phyloP scores from a whole-genome alignment of 2,797 vertebrate species.

The Malacoraja senta region DNA sequence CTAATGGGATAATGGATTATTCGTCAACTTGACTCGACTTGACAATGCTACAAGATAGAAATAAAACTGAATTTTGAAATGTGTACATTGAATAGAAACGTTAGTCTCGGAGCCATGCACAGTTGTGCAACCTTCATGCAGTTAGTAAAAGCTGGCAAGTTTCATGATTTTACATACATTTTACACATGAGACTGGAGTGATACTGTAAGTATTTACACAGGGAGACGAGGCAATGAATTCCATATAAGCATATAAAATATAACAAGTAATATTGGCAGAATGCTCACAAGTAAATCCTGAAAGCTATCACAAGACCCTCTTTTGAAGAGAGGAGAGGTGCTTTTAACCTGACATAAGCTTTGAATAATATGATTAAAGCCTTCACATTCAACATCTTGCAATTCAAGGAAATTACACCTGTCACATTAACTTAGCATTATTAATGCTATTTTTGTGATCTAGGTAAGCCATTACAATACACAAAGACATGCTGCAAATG shows the following conservation, averaged over 20 bases:
- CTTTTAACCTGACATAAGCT: conserved; percentile 40
- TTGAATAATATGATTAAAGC: conserved; percentile 25
- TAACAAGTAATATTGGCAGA: neutral
- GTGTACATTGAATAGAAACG: neutral
- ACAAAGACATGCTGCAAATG: conserved; percentile 57
- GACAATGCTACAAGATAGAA: neutral
- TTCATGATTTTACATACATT: neutral
- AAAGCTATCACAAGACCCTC: conserved; percentile 44
- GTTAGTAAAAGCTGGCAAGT: neutral
- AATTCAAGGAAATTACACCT: conserved; percentile 77
- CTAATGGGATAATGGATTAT: neutral
- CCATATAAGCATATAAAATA: neutral
- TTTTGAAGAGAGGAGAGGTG: conserved; percentile 42
- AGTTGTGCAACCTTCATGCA: neutral
- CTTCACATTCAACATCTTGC: conserved; percentile 49
- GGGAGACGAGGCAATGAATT: neutral
- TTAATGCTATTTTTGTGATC: conserved; percentile 65
- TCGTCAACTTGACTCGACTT: no score
- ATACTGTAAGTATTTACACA: neutral
- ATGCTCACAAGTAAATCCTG: conserved; percentile 44
- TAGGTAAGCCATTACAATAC: conserved; percentile 55
- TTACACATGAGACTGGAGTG: neutral
- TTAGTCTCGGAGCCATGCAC: no score
- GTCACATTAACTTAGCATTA: conserved; percentile 70
- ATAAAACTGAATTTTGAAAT: neutral